Base-by-base conservation (phyloP, 2,797 vertebrate species). In the Heteromormyrus szaboi region DNA sequence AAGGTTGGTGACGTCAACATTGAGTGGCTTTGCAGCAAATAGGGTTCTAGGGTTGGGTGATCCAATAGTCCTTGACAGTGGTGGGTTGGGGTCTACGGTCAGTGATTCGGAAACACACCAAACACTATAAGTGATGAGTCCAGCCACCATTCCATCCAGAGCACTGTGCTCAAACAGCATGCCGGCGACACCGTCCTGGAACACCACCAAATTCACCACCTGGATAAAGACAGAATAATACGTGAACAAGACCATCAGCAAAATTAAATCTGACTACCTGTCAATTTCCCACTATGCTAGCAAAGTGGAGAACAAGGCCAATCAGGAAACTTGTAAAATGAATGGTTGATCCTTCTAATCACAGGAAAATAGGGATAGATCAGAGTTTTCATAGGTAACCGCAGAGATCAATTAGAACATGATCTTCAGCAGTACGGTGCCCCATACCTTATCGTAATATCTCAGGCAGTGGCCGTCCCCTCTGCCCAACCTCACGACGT, bases 101-200 rank as follows among this genome's bases (percentile, higher is more conserved):
- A 89, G 92, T 22, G 94, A 94, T 89, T 97, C 96, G 5, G 96
- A 96, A 65, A 96, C 89, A 87, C 92, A 89, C 91, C 95, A 96
- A 33, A 96, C 48, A 62, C 88, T 89, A 90, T 95, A 92, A 85
- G 95, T 93, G 53, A 97, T 91, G 90, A 96, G 95, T 22, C 94
- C 94, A 72, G 95, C 95, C 88, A 96, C 95, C 96, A 96, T 96
- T 87, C 96, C 96, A 91, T 96, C 96, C 90, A 96, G 92, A n/a
- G 95, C 95, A 87, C 95, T 94, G 92, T 96, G 96, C 91, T 97
- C 96, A 90, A 96, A 96, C 91, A 96, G 48, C 92, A 96, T 92
- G 83, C 96, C 95, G 54, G 95, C 95, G n/a, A 93, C 93, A 89
- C 93, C 89, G 88, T 97, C 94, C 90, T 94, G 94, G 90, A 96